These are phyloP conservation scores for Morus bassanus DNA, from an alignment of 2,797 vertebrate species.

Conservation along the genomic window DNA sequence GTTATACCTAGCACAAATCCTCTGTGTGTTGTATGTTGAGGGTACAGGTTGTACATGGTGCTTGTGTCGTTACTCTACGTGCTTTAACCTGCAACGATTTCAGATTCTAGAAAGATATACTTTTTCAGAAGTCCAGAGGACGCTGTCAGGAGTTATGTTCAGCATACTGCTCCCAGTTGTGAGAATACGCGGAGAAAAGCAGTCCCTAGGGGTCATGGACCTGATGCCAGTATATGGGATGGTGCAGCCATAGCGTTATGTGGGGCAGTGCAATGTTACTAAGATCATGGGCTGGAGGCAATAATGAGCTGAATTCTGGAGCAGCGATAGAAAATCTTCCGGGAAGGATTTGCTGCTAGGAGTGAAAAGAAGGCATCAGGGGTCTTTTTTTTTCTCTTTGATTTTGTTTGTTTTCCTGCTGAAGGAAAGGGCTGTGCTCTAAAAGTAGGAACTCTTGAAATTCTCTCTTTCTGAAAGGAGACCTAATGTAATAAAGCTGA, in stretches of 20 bases:
- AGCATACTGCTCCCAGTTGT: neutral
- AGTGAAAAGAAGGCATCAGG: neutral
- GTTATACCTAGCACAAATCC: neutral
- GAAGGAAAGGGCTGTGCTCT: neutral
- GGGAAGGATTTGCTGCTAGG: neutral
- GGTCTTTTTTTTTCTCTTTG: no score
- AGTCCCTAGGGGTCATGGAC: fast-evolving
- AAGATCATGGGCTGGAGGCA: neutral
- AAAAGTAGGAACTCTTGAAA: neutral
- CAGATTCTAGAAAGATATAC: fast-evolving
- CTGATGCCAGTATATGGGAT: fast-evolving
- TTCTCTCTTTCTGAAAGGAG: neutral
- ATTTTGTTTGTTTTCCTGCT: neutral
- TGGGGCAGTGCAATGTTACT: neutral
- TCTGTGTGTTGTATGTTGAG: fast-evolving
- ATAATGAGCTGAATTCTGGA: neutral
- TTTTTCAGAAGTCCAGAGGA: neutral
- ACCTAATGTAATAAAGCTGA: neutral
- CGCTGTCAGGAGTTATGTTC: neutral
- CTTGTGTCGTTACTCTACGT: fast-evolving
- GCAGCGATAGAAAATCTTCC: neutral
- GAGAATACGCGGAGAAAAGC: fast-evolving
- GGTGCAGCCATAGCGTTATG: neutral
- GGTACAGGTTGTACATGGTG: fast-evolving
- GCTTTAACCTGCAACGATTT: neutral